Evolutionary conservation across 2,888 invertebrate species (phyloP).

Genomic region (Eremobia ochroleuca): DNA sequence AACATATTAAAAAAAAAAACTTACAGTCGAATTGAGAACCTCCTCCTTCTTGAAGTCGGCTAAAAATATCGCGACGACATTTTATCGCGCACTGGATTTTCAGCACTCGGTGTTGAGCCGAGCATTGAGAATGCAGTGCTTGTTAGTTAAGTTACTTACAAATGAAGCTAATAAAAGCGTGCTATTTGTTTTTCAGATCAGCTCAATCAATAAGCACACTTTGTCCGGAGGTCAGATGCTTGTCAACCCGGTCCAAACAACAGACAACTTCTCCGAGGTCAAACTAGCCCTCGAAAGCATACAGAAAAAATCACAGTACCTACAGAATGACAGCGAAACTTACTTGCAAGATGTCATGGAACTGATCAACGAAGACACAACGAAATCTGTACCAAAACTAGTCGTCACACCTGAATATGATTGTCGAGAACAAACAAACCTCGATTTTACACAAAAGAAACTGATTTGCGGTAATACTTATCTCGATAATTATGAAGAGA

Average conservation of each 20-base stretch:
- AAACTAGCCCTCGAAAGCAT: constrained; percentile 76
- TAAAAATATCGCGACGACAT: too few species aligned
- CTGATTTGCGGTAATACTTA: neutral
- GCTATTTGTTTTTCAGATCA: constrained; percentile 78
- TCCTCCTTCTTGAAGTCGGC: too few species aligned
- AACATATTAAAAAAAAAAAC: too few species aligned
- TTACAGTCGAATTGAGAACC: too few species aligned
- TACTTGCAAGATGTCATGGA: constrained; percentile 76
- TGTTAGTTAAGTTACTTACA: too few species aligned
- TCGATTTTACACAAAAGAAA: constrained; percentile 25
- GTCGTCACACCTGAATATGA: constrained; percentile 4
- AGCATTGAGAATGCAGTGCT: too few species aligned
- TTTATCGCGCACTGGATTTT: too few species aligned
- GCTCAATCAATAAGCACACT: constrained; percentile 79
- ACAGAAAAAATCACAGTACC: constrained; percentile 71
- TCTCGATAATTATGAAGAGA: constrained; percentile 30
- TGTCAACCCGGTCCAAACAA: constrained; percentile 72
- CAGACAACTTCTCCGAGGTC: constrained; percentile 73
- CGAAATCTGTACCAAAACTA: constrained; percentile 15
- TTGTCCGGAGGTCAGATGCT: constrained; percentile 83
- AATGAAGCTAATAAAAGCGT: too few species aligned
- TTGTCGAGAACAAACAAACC: neutral
- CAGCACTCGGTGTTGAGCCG: too few species aligned
- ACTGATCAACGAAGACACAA: constrained; percentile 72
- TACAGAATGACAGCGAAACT: constrained; percentile 73